A percentile compares a stretch with the other conserved stretches of the same genome.
phyloP scores from a whole-genome alignment of 2,797 vertebrate species.

The Iguana delicatissima region DNA sequence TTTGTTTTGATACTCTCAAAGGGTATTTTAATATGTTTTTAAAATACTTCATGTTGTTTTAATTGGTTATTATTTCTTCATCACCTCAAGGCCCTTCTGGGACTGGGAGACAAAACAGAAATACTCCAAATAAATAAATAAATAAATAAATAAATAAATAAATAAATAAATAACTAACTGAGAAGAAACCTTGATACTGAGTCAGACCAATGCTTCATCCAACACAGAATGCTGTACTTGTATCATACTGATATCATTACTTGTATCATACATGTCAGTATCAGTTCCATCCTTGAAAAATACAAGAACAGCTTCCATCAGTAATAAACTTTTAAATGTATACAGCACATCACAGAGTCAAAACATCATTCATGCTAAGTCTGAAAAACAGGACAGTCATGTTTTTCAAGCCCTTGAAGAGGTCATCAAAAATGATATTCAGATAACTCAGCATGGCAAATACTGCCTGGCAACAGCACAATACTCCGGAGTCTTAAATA shows the following conservation, averaged over 20 bases:
- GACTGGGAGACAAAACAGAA: no score
- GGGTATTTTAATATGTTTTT: no score
- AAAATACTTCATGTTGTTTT: no score
- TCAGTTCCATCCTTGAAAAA: neutral
- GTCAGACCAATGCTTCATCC: neutral
- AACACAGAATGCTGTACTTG: no score
- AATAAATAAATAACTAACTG: no score
- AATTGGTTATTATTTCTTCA: no score
- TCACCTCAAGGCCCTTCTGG: no score
- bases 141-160: no score
- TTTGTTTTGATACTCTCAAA: no score
- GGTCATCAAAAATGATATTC: neutral
- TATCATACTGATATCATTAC: neutral
- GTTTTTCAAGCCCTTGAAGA: slow-evolving; percentile 7
- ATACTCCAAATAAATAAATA: no score
- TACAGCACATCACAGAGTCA: neutral
- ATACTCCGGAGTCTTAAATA: neutral
- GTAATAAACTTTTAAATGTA: neutral
- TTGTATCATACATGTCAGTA: neutral
- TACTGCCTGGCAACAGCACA: neutral
- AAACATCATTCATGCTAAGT: neutral
- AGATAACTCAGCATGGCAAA: neutral
- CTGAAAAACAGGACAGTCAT: neutral
- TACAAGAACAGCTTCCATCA: neutral
- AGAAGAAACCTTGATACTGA: neutral